phyloP scores from a whole-genome alignment of 2,888 invertebrate species.

The Lasioglossum villosulum region DNA sequence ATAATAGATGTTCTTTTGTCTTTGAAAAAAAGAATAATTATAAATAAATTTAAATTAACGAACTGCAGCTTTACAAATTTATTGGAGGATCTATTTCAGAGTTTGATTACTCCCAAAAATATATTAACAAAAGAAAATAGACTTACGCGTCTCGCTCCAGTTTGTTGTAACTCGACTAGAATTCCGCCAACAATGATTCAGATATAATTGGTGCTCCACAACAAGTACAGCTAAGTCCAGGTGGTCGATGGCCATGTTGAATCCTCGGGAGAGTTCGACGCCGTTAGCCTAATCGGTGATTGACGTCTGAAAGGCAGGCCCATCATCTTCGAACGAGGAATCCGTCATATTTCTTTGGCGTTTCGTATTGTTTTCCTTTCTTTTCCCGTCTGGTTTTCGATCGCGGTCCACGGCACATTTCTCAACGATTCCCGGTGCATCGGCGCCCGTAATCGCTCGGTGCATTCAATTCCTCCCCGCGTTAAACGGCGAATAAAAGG shows the following conservation, averaged over 20 bases:
- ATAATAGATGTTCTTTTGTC: no score
- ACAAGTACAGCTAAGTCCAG: not conserved
- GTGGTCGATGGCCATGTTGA: not conserved
- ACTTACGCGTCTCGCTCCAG: not conserved
- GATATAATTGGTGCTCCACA: not conserved
- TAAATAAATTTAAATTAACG: no score
- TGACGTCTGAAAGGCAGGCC: constrained; percentile 59
- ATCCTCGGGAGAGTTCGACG: not conserved
- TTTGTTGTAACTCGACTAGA: not conserved
- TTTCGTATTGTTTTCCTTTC: not conserved
- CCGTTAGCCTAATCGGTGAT: constrained; percentile 68
- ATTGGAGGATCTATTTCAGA: no score
- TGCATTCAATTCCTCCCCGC: constrained; percentile 24
- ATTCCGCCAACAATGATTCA: not conserved
- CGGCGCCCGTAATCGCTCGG: constrained; percentile 24
- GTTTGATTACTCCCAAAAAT: no score
- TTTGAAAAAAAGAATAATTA: no score
- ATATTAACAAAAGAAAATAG: not conserved
- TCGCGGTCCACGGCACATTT: not conserved
- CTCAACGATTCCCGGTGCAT: constrained; percentile 9
- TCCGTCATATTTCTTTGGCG: constrained; percentile 30
- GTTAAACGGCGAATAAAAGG: constrained; percentile 45
- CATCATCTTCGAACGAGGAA: constrained; percentile 41
- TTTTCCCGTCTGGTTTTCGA: not conserved
- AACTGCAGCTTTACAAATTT: no score